Evolutionary conservation across 2,113 vertebrate genomes (phyloP).

Genomic region (Gopherus evgoodei): DNA sequence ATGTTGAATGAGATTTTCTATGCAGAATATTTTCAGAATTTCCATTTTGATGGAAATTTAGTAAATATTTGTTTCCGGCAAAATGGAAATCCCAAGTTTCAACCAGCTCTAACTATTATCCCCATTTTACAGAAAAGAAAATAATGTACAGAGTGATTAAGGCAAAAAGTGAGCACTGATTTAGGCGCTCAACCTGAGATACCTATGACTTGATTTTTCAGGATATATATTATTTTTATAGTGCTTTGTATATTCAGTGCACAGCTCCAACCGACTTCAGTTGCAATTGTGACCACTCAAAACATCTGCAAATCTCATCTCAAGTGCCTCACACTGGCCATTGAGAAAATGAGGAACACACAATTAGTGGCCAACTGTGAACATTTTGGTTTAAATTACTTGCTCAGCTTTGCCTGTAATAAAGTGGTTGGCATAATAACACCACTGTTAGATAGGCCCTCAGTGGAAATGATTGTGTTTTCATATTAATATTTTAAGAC

Average conservation of each 20-base stretch:
- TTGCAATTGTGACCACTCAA: accelerated
- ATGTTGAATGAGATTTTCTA: background rate
- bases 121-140: background rate
- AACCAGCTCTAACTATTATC: background rate
- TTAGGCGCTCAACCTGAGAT: background rate
- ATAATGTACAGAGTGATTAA: background rate
- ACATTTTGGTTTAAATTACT: background rate
- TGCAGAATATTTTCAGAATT: background rate
- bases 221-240: accelerated
- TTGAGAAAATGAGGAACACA: background rate
- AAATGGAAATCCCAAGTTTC: background rate
- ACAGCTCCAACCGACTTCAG: background rate
- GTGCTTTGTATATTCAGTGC: background rate
- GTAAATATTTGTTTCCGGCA: background rate
- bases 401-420: background rate
- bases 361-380: background rate
- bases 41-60: background rate
- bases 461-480: background rate
- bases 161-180: background rate
- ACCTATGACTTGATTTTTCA: background rate
- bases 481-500: background rate
- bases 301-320: background rate
- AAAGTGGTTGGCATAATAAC: background rate
- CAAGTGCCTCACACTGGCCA: accelerated
- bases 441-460: background rate